Evolutionary conservation across 2,888 invertebrate species (phyloP).

Genomic region (Epirrita christyi): DNA sequence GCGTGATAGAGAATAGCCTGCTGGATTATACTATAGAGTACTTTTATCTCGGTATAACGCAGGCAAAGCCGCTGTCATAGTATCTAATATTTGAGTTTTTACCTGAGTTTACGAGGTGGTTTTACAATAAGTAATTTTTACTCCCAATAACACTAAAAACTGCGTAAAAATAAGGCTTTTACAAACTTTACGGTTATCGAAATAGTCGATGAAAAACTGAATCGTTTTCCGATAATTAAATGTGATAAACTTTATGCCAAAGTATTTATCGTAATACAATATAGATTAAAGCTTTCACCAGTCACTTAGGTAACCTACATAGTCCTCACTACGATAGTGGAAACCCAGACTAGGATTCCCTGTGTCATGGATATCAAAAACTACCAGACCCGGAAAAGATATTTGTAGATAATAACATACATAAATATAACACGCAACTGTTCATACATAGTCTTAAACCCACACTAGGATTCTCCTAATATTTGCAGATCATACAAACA

Average conservation of each 20-base stretch:
- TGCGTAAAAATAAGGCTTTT: conserved; percentile 35
- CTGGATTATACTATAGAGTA: too few relatives aligned
- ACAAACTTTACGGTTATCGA: conserved; percentile 38
- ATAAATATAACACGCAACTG: too few relatives aligned
- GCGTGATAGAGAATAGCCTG: too few relatives aligned
- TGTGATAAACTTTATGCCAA: conserved; percentile 22
- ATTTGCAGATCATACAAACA: too few relatives aligned
- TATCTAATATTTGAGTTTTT: neutral
- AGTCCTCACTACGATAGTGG: too few relatives aligned
- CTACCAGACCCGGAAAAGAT: too few relatives aligned
- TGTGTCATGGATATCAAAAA: too few relatives aligned
- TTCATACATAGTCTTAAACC: too few relatives aligned
- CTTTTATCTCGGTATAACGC: neutral
- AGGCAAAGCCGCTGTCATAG: neutral
- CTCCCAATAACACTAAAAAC: conserved; percentile 29
- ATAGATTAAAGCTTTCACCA: too few relatives aligned
- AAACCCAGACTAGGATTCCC: too few relatives aligned
- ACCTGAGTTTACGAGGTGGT: conserved; percentile 15
- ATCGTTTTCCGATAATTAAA: conserved; percentile 40
- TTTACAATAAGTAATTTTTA: conserved; percentile 1
- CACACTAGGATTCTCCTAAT: too few relatives aligned
- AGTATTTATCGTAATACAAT: conserved; percentile 1
- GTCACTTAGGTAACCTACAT: neutral
- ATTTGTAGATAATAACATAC: too few relatives aligned
- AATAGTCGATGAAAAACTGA: conserved; percentile 33